Evolutionary conservation across 2,888 invertebrate species (phyloP), one percentile per base, ranked within the genome.

Genomic region (Celastrina argiolus): DNA sequence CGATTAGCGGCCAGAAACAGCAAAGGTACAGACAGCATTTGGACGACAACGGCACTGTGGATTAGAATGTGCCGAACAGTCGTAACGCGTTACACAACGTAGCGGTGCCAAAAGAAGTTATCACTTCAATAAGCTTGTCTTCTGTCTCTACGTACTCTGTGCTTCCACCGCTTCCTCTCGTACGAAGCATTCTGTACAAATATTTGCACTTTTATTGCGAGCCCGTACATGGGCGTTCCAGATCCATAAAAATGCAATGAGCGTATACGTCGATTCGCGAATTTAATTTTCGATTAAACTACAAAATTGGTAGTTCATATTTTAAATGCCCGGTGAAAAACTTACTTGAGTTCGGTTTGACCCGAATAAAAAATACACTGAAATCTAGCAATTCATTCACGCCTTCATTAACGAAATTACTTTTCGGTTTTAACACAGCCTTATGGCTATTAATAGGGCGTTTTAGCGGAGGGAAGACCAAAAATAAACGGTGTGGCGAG

Each of bases 161-260:
- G 18, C n/a, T n/a, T 18, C 45, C 45, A 45, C 51, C 16, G 12
- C 51, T 51, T 10, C 12, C 51, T 51, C 12, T 26, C 51, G 45
- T 18, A 18, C 18, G 16, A 10, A 45, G 18, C 45, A 45, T 8
- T 18, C 51, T 22, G 22, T 51, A 51, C 12, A 22, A 26, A 22
- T 22, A 10, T 12, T 12, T 26, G 22, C 51, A 14, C 22, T 51
- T 12, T 22, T 51, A 51, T 51, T 22, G 26, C 51, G 5, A 51
- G 6, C 51, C 51, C 51, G 22, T 51, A 22, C 22, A 22, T 12
- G 51, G 12, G 22, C 10, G 22, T 51, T 22, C 51, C 51, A 51
- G 51, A 51, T 51, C 18, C 51, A 51, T 51, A 51, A 51, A 51
- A 51, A 51, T 51, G 51, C 51, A 51, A 51, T 51, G 22, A 51